phyloP scores from a whole-genome alignment of 2,888 invertebrate species.

The Trichogramma dendrolimi region DNA sequence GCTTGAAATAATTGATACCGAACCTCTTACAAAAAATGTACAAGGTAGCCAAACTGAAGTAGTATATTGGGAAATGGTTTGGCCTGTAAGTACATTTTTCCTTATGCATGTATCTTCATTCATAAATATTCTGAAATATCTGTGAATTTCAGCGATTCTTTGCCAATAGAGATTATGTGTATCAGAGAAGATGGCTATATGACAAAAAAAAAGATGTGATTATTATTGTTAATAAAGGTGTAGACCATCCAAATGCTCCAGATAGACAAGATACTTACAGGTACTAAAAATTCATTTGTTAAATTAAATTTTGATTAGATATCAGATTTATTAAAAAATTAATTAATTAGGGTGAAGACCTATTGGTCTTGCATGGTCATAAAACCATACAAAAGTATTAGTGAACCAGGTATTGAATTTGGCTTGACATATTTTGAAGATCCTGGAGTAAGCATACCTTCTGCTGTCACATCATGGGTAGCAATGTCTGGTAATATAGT shows the following conservation, averaged over 20 bases:
- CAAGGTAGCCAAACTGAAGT: constrained; percentile 60
- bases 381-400: constrained; percentile 61
- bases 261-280: constrained; percentile 65
- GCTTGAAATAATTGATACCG: constrained; percentile 66
- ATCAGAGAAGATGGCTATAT: constrained; percentile 59
- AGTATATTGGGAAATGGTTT: constrained; percentile 84
- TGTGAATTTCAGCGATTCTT: constrained; percentile 65
- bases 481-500: constrained; percentile 52
- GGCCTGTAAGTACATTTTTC: constrained; percentile 65
- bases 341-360: constrained; percentile 58
- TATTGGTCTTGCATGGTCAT: constrained; percentile 88
- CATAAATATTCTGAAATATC: constrained; percentile 6
- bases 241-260: constrained; percentile 68
- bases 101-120: constrained; percentile 1
- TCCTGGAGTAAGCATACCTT: constrained; percentile 74
- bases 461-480: constrained; percentile 70
- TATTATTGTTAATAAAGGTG: constrained; percentile 66
- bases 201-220: constrained; percentile 60
- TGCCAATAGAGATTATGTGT: constrained; percentile 83
- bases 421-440: constrained; percentile 84
- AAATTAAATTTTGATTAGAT: background rate
- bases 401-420: constrained; percentile 73
- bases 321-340: constrained; percentile 1
- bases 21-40: constrained; percentile 55
- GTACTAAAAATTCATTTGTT: constrained; percentile 30